phyloP scores from a whole-genome alignment of 2,888 invertebrate genomes.

The Drosophila emarginata region DNA sequence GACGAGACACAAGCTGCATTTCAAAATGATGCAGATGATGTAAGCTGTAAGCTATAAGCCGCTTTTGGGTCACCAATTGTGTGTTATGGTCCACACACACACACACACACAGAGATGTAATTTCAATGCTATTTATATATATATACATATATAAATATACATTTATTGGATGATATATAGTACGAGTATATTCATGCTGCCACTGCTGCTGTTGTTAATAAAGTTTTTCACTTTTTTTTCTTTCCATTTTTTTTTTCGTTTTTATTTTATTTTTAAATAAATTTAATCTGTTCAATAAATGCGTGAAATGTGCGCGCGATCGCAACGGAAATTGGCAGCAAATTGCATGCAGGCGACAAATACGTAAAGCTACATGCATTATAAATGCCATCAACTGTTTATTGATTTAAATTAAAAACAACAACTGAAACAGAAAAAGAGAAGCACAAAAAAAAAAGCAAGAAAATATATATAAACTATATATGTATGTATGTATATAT shows the following conservation, averaged over 20 bases:
- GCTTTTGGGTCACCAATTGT: constrained; percentile 29
- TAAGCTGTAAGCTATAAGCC: constrained; percentile 32
- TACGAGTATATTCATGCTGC: constrained; percentile 32
- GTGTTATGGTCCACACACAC: not conserved
- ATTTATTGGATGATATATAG: constrained; percentile 28
- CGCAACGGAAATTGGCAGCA: constrained; percentile 64
- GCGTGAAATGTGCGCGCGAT: constrained; percentile 35
- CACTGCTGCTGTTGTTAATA: constrained; percentile 45
- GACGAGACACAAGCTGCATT: not conserved
- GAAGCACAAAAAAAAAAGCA: not conserved
- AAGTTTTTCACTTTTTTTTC: constrained; percentile 25
- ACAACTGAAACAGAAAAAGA: constrained; percentile 16
- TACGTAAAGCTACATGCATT: constrained; percentile 50
- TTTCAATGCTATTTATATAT: constrained; percentile 21
- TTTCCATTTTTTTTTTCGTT: not conserved
- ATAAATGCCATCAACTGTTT: constrained; percentile 45
- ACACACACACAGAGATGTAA: not conserved
- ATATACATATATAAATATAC: not conserved
- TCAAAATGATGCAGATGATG: constrained; percentile 6
- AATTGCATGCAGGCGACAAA: constrained; percentile 47
- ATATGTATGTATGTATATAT: not conserved
- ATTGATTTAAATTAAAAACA: constrained; percentile 43
- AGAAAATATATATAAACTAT: not conserved
- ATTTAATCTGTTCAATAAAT: constrained; percentile 66
- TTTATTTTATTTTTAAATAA: constrained; percentile 45